Base-by-base conservation (phyloP, 2,797 vertebrate species). In the Acridotheres tristis region DNA sequence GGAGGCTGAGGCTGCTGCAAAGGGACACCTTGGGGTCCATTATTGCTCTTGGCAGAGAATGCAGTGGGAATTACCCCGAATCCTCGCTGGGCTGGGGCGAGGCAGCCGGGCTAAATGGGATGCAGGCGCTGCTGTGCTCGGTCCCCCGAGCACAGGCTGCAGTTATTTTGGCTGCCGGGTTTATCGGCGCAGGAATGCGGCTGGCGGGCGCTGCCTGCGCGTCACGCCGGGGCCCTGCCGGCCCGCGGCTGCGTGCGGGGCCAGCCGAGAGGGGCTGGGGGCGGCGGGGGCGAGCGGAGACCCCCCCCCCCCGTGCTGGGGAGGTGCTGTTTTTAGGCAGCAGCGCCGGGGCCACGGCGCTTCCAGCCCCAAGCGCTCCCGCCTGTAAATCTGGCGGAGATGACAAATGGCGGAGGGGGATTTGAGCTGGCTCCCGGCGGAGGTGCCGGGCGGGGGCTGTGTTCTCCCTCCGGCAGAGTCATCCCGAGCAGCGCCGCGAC, bases 181-280 rank as follows among this genome's bases (percentile, higher is more conserved):
- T 90, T 96, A 90, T 95, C 94, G 53, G 90, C 72, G 63, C 83
- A 93, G 94, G 95, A 95, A 96, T 96, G 96, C 9, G 67, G 71
- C 72, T 59, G 78, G 88, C 75, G 27, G 78, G 80, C 32, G 43
- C 88, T 85, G 87, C 79, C 72, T 75, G 89, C 40, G 3, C 47
- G 61, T 83, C 88, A 53, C 30, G 6, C 72, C 32, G 20, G 36
- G 93, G 86, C 82, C 86, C 42, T 34, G 69, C 77, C 22, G 78
- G 61, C 30, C 38, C 51, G 61, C 20, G 32, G 25, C 82, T 53
- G 80, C 76, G 7, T 23, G 43, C 11, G 26, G 40, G 66, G 71
- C 9, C 69, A 26, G 65, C 22, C 19, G 59, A 73, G 68, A 82
- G 76, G 67, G 78, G 67, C 78, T 68, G 81, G 67, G 80, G 81